phyloP scores from a whole-genome alignment of 2,888 invertebrate species.

The Selenia dentaria region DNA sequence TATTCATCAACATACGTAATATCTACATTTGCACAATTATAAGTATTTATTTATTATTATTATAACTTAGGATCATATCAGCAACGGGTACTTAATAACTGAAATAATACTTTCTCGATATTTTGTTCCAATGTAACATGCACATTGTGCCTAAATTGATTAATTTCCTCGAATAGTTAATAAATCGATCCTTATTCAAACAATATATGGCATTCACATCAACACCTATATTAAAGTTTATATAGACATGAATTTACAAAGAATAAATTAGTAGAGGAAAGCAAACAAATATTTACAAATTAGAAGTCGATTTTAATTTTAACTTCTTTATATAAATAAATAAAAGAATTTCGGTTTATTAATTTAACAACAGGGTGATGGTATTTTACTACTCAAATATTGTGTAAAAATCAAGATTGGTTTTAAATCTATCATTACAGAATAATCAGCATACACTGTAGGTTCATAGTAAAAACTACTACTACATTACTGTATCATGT shows the following conservation, averaged over 20 bases:
- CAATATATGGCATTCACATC: constrained; percentile 59
- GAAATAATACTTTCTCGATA: constrained; percentile 67
- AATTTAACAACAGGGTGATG: constrained; percentile 33
- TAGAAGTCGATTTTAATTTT: constrained; percentile 31
- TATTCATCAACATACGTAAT: constrained; percentile 84
- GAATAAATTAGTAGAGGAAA: constrained; percentile 74
- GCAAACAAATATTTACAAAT: constrained; percentile 80
- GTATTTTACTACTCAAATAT: constrained; percentile 21
- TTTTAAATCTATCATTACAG: neutral
- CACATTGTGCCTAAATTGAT: constrained; percentile 50
- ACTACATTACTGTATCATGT: neutral
- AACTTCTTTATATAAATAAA: constrained; percentile 27
- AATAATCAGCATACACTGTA: neutral
- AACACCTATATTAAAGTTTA: constrained; percentile 63
- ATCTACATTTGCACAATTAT: constrained; percentile 83
- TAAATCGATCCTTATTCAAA: constrained; percentile 33
- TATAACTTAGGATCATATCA: constrained; percentile 75
- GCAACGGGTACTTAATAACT: constrained; percentile 63
- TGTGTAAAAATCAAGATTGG: constrained; percentile 19
- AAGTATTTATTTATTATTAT: constrained; percentile 65
- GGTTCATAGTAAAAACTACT: neutral
- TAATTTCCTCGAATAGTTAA: constrained; percentile 32
- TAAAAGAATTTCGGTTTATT: constrained; percentile 5
- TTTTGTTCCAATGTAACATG: constrained; percentile 57
- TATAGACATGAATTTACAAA: constrained; percentile 66